A percentile compares a stretch with the other conserved stretches of the same genome.
phyloP scores from a whole-genome alignment of 2,113 vertebrate genomes.

The Corythornis madagascariensis region DNA sequence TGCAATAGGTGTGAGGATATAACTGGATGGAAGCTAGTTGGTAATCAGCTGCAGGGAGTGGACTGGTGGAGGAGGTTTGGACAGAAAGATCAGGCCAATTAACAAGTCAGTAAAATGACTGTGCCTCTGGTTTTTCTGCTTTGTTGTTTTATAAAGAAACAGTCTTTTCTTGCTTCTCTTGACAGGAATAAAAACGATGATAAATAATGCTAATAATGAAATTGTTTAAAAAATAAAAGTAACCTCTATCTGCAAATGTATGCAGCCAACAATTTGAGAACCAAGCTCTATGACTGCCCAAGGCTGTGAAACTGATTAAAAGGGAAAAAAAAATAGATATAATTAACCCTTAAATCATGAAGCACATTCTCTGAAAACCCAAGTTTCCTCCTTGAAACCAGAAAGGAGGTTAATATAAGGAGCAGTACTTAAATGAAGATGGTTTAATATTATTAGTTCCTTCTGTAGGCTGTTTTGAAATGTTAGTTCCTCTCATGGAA shows the following conservation, averaged over 20 bases:
- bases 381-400: background rate
- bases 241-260: conserved; percentile 8
- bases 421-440: background rate
- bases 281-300: conserved; percentile 11
- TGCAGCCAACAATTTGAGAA: conserved; percentile 11
- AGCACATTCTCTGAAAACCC: conserved; percentile 15
- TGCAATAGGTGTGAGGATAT: background rate
- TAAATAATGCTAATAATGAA: conserved; percentile 18
- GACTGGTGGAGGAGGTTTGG: background rate
- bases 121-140: background rate
- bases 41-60: background rate
- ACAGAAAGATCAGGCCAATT: background rate
- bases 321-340: background rate
- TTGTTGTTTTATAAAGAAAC: background rate
- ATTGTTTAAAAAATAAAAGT: conserved; percentile 1
- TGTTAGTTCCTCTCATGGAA: background rate
- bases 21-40: background rate
- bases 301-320: conserved; percentile 55
- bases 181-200: background rate
- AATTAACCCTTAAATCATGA: conserved; percentile 36
- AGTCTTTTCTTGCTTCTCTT: background rate
- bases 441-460: background rate
- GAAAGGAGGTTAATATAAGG: conserved; percentile 15
- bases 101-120: background rate
- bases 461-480: conserved; percentile 35